phyloP scores from a whole-genome alignment of 2,888 invertebrate species.

The Glomeris marginata region DNA sequence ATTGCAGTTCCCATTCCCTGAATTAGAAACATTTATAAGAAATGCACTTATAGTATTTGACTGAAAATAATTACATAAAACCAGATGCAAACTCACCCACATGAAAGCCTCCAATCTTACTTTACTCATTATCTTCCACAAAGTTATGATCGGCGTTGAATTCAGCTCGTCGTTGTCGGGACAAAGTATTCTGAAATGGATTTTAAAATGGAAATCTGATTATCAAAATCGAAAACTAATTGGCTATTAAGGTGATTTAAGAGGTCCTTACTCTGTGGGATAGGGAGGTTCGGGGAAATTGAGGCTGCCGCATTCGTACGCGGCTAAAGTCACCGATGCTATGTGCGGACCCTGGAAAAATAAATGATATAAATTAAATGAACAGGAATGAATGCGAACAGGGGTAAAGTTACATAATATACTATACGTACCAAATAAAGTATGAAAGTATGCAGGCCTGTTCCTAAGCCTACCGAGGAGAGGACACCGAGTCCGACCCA shows the following conservation, averaged over 20 bases:
- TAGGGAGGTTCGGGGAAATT: constrained; percentile 97
- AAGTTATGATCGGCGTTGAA: constrained; percentile 43
- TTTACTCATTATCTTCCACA: constrained; percentile 43
- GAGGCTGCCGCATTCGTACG: constrained; percentile 87
- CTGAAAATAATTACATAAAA: background rate
- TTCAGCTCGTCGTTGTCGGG: constrained; percentile 51
- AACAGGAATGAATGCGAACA: background rate
- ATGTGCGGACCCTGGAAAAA: constrained; percentile 77
- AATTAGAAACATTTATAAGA: background rate
- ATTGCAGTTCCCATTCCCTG: constrained; percentile 64
- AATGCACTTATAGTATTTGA: background rate
- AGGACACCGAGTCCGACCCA: constrained; percentile 90
- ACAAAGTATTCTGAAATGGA: constrained; percentile 67
- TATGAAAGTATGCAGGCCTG: constrained; percentile 96
- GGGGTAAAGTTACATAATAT: background rate
- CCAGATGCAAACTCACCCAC: constrained; percentile 47
- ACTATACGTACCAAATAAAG: constrained; percentile 54
- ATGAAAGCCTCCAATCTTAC: constrained; percentile 90
- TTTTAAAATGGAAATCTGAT: background rate
- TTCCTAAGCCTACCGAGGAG: constrained; percentile 94
- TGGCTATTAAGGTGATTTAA: background rate
- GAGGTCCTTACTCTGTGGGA: constrained; percentile 65
- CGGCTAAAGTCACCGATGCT: constrained; percentile 93
- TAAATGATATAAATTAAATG: background rate
- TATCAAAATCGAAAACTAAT: background rate